phyloP scores from a whole-genome alignment of 2,113 vertebrate genomes.

The Nibea coibor region DNA sequence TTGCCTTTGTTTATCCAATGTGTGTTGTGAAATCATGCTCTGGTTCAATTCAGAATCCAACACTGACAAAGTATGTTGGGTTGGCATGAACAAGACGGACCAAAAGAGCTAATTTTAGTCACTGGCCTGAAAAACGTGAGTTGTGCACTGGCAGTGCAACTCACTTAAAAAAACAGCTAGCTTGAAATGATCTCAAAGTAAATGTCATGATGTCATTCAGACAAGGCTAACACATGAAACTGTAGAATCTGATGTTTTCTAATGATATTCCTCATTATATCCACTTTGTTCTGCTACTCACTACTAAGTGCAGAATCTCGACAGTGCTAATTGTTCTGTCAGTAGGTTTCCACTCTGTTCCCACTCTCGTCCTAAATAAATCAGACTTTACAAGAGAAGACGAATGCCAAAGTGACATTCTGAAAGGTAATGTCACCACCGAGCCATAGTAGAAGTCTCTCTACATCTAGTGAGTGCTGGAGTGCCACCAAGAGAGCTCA shows the following conservation, averaged over 20 bases:
- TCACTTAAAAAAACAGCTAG: neutral
- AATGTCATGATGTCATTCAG: neutral
- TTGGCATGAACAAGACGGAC: neutral
- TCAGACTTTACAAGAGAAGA: conserved; percentile 31
- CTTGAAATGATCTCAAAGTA: neutral
- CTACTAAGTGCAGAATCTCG: conserved; percentile 12
- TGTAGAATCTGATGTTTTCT: conserved; percentile 9
- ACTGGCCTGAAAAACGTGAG: neutral
- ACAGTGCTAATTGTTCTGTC: conserved; percentile 79
- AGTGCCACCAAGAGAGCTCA: conserved; percentile 60
- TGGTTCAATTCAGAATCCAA: neutral
- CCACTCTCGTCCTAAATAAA: conserved; percentile 63
- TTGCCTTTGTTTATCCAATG: conserved; percentile 16
- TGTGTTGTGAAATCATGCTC: neutral
- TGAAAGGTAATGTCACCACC: conserved; percentile 68
- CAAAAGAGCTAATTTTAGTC: neutral
- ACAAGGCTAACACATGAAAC: neutral
- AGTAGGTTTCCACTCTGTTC: conserved; percentile 63
- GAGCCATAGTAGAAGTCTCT: conserved; percentile 50
- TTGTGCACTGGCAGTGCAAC: neutral
- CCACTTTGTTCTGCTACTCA: conserved; percentile 22
- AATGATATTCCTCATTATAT: conserved; percentile 26
- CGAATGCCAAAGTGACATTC: conserved; percentile 51
- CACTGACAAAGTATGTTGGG: neutral
- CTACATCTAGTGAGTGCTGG: conserved; percentile 42